phyloP scores from a whole-genome alignment of 2,113 vertebrate genomes.

The Elachura formosa region DNA sequence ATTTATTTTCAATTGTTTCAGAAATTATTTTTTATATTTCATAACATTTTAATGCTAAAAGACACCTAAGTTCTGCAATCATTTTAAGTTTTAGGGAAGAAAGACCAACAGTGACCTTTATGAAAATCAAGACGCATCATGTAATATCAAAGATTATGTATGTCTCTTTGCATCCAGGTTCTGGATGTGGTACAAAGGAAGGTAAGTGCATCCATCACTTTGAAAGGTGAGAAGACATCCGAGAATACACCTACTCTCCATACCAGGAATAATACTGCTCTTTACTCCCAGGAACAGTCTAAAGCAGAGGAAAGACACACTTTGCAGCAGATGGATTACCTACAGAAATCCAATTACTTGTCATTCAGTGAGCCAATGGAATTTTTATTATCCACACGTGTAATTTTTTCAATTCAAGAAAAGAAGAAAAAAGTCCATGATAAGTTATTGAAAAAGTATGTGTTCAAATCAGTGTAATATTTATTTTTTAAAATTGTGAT shows the following conservation, averaged over 20 bases:
- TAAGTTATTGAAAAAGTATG: not conserved
- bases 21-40: not conserved
- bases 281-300: not conserved
- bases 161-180: not conserved
- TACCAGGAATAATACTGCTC: not conserved
- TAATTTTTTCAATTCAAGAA: not conserved
- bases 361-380: not conserved
- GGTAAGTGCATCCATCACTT: not conserved
- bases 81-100: not conserved
- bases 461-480: conserved; percentile 46
- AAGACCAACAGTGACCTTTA: not conserved
- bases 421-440: not conserved
- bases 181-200: not conserved
- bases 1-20: not conserved
- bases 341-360: not conserved
- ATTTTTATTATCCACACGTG: not conserved
- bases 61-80: not conserved
- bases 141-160: not conserved
- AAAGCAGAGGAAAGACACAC: not conserved
- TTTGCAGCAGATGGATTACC: not conserved
- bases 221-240: not conserved
- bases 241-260: not conserved
- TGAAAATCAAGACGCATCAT: not conserved
- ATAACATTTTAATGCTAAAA: not conserved
- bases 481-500: conserved; percentile 21